Conservation (phyloP, 2,888 invertebrate species). For the Schrankia costaestrigalis region DNA sequence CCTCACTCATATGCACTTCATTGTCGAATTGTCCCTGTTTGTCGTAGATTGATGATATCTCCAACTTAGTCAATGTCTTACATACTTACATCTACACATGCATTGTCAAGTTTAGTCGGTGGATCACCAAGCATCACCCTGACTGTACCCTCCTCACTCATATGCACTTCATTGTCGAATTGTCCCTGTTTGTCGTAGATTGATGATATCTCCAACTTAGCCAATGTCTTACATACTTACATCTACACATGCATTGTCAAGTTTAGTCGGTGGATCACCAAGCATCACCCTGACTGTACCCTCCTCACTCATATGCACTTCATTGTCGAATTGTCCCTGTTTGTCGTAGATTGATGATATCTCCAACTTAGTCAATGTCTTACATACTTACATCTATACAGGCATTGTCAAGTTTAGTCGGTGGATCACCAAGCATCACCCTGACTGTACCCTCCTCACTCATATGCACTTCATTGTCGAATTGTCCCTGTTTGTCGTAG, state of each 20-base stretch:
- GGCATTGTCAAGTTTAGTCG: slow-evolving; percentile 24
- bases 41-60: background rate
- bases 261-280: slow-evolving; percentile 20
- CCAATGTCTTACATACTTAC: slow-evolving; percentile 46
- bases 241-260: slow-evolving; percentile 30
- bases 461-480: slow-evolving; percentile 9
- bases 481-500: slow-evolving; percentile 33
- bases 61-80: slow-evolving; percentile 30
- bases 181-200: background rate
- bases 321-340: slow-evolving; percentile 22
- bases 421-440: slow-evolving; percentile 16
- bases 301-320: slow-evolving; percentile 16
- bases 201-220: background rate
- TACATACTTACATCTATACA: slow-evolving; percentile 38
- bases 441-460: slow-evolving; percentile 22
- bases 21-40: background rate
- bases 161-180: slow-evolving; percentile 4
- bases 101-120: slow-evolving; percentile 25
- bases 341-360: slow-evolving; percentile 52
- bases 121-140: slow-evolving; percentile 12
- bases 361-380: slow-evolving; percentile 42
- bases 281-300: slow-evolving; percentile 13
- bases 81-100: slow-evolving; percentile 43
- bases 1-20: slow-evolving; percentile 14
- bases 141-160: slow-evolving; percentile 21